Base-by-base conservation (phyloP, 30 jellyfish, hydroid and myxozoan genomes). In the Morbakka virulenta region DNA sequence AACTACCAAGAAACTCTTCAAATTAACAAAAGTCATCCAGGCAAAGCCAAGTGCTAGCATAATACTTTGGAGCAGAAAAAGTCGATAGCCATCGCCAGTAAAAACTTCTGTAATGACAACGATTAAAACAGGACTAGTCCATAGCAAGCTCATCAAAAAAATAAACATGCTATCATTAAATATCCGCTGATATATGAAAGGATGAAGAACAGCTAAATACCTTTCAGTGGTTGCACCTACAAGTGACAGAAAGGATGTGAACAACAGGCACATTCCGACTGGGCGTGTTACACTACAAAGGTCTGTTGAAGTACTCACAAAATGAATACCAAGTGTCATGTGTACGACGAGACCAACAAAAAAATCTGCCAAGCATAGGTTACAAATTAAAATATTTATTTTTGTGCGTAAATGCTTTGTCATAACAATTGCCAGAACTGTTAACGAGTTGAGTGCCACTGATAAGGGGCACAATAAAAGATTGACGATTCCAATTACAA, bases 111-210 rank as follows among this genome's bases (percentile, higher is more conserved):
- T 6, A 9, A 69, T 12, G 2, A 36, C 35, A 14, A 25, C 85
- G 11, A 69, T n/a, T 13, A 75, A 30, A 3, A 29, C 80, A n/a
- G 92, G 92, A 2, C 48, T n/a, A 52, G 70, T 4, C 92, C 92
- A 80, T 26, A 76, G 21, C 27, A 69, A 4, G 9, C 28, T 62
- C 52, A 80, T 3, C 33, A 32, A 2, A 34, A 28, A 2, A 35
- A 32, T 34, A 13, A 69, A 30, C n/a, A 1, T 67, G 23, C 77
- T 63, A 11, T 23, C 61, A 0, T 65, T 69, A 21, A 80, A 28
- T 13, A 32, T 30, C 13, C 51, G 66, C 2, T 81, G 84, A 57
- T 61, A 62, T 25, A 23, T 17, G 84, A 64, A 80, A 1, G 92
- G 92, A 41, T 50, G 28, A 32, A 80, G 69, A 6, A 80, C 62